Percentiles rank a stretch among this genome's conserved stretches.
Conservation (phyloP, 2,113 vertebrate genomes). For the Cheilinus undulatus region DNA sequence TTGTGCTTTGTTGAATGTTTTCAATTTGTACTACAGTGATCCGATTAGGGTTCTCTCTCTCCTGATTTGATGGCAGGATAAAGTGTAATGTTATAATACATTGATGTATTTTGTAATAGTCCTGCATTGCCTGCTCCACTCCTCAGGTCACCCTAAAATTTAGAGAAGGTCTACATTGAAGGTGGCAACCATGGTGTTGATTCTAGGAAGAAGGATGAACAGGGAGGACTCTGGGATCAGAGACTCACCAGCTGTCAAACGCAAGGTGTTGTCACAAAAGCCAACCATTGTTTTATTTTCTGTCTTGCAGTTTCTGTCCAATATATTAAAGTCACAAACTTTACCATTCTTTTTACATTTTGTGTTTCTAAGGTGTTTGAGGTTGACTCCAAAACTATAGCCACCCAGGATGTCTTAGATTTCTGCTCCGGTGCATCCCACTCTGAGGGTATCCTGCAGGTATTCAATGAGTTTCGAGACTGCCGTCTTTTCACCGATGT, state of each 20-base stretch:
- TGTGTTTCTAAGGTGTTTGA: constrained; percentile 90
- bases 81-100: neutral
- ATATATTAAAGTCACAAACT: neutral
- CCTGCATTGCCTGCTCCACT: neutral
- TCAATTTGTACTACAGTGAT: constrained; percentile 13
- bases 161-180: constrained; percentile 53
- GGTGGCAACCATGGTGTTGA: constrained; percentile 95
- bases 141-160: constrained; percentile 39
- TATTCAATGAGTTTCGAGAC: constrained; percentile 97
- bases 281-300: neutral
- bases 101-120: neutral
- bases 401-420: constrained; percentile 91
- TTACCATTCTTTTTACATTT: neutral
- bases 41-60: constrained; percentile 5
- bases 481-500: constrained; percentile 95
- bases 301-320: neutral
- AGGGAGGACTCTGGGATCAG: constrained; percentile 92
- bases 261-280: constrained; percentile 85
- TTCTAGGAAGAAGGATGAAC: constrained; percentile 94
- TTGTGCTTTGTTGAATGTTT: constrained; percentile 44
- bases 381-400: constrained; percentile 91
- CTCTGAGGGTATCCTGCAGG: constrained; percentile 94
- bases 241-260: constrained; percentile 96
- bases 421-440: constrained; percentile 95
- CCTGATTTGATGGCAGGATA: neutral